A percentile compares a stretch with the other conserved stretches of the same genome.
Evolutionary conservation across 2,888 invertebrate species (phyloP).

Genomic region (Ophioninae sp.): DNA sequence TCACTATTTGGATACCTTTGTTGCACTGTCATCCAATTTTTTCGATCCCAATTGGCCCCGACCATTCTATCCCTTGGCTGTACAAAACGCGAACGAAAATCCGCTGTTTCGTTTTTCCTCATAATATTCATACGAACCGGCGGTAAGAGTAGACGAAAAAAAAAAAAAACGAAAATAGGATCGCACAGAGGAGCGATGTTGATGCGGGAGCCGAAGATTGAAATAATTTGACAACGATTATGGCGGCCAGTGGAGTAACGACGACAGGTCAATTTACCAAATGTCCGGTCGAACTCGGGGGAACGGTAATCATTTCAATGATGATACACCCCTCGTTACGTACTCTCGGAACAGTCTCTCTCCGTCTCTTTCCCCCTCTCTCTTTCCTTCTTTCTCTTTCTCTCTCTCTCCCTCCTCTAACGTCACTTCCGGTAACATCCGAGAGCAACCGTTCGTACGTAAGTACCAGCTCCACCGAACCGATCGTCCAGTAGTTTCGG

Average conservation of each 20-base stretch:
- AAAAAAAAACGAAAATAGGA: slow-evolving; percentile 20
- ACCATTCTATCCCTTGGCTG: background rate
- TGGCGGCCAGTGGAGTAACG: slow-evolving; percentile 59
- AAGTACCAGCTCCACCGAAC: slow-evolving; percentile 6
- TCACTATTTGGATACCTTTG: background rate
- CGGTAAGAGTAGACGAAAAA: slow-evolving; percentile 12
- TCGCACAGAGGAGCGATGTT: background rate
- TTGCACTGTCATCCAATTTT: background rate
- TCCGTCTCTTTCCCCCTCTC: slow-evolving; percentile 42
- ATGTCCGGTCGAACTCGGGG: slow-evolving; percentile 79
- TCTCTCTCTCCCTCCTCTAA: slow-evolving; percentile 37
- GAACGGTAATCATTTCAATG: slow-evolving; percentile 78
- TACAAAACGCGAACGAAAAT: background rate
- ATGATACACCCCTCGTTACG: slow-evolving; percentile 75
- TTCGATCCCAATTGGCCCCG: background rate
- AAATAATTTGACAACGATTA: slow-evolving; percentile 59
- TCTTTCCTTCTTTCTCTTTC: slow-evolving; percentile 39
- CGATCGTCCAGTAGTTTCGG: background rate
- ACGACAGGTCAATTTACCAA: slow-evolving; percentile 78
- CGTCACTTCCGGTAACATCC: slow-evolving; percentile 28
- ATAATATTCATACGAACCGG: background rate
- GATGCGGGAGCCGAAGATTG: slow-evolving; percentile 40
- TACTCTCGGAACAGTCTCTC: slow-evolving; percentile 32
- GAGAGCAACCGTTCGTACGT: slow-evolving; percentile 25
- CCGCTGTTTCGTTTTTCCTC: background rate